phyloP scores from a whole-genome alignment of 2,113 vertebrate genomes.

The Circaetus cinerascens region DNA sequence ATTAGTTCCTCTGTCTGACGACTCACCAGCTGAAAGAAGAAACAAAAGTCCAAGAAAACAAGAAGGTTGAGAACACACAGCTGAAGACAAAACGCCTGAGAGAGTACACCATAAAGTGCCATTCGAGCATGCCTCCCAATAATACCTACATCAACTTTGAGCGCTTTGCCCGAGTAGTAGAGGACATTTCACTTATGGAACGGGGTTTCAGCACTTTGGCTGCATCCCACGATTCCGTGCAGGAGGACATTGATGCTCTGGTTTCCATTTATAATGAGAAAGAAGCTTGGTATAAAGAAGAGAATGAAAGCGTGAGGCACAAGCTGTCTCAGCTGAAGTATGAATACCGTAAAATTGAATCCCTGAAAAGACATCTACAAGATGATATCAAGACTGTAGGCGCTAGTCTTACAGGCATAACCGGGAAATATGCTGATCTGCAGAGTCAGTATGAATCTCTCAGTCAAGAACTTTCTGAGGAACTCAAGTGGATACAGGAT shows the following conservation, averaged over 20 bases:
- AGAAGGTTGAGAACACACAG: slow-evolving; percentile 71
- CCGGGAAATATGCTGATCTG: slow-evolving; percentile 71
- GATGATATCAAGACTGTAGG: slow-evolving; percentile 75
- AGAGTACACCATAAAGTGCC: slow-evolving; percentile 88
- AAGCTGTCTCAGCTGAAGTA: slow-evolving; percentile 84
- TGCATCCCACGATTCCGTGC: slow-evolving; percentile 71
- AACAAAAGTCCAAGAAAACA: slow-evolving; percentile 56
- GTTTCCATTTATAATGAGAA: slow-evolving; percentile 85
- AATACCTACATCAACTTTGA: slow-evolving; percentile 88
- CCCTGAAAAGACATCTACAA: slow-evolving; percentile 77
- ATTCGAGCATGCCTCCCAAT: slow-evolving; percentile 86
- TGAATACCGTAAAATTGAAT: slow-evolving; percentile 80
- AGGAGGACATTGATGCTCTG: slow-evolving; percentile 83
- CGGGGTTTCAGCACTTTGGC: slow-evolving; percentile 65
- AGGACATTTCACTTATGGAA: slow-evolving; percentile 76
- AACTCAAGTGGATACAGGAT: slow-evolving; percentile 84
- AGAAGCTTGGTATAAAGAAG: slow-evolving; percentile 87
- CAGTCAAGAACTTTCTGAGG: slow-evolving; percentile 78
- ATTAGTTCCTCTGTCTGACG: slow-evolving; percentile 80
- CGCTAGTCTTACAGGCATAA: slow-evolving; percentile 60
- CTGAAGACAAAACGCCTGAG: slow-evolving; percentile 85
- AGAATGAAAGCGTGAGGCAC: slow-evolving; percentile 77
- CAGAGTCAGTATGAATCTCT: slow-evolving; percentile 78
- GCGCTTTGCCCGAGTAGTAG: slow-evolving; percentile 79
- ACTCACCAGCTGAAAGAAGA: slow-evolving; percentile 76